Percentiles rank a stretch among this genome's conserved stretches.
Evolutionary conservation across 2,888 invertebrate species (phyloP).

Genomic region (Cheilosia vernalis): DNA sequence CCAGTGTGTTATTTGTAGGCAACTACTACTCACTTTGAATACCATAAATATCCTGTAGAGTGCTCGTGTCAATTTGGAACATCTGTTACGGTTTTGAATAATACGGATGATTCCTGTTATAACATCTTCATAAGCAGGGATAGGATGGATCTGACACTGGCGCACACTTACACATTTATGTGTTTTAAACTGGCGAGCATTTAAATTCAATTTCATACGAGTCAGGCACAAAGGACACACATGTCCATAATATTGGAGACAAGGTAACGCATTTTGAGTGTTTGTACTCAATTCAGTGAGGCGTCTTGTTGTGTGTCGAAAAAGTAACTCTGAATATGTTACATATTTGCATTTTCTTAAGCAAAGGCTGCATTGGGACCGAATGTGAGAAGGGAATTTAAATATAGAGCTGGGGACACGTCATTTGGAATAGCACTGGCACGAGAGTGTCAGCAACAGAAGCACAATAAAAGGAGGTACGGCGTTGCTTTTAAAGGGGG

Average conservation of each 20-base stretch:
- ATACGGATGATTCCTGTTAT: slow-evolving; percentile 36
- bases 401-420: not conserved
- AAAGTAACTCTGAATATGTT: slow-evolving; percentile 32
- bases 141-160: not conserved
- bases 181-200: slow-evolving; percentile 34
- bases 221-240: slow-evolving; percentile 4
- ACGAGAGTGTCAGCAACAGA: not conserved
- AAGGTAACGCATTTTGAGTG: slow-evolving; percentile 16
- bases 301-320: slow-evolving; percentile 8
- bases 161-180: not conserved
- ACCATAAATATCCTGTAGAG: not conserved
- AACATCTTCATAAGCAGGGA: slow-evolving; percentile 12
- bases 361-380: slow-evolving; percentile 32
- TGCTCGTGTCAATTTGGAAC: slow-evolving; percentile 34
- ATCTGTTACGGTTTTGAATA: slow-evolving; percentile 51
- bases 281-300: not conserved
- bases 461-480: slow-evolving; percentile 8
- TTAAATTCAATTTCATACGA: slow-evolving; percentile 55
- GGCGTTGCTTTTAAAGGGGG: not conserved
- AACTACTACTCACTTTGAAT: slow-evolving; percentile 1
- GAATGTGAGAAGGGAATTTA: slow-evolving; percentile 35
- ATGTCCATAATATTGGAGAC: not conserved
- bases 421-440: not conserved
- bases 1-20: slow-evolving; percentile 7
- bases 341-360: slow-evolving; percentile 43